A percentile compares a stretch with the other conserved stretches of the same genome.
These are phyloP conservation scores for Trinorchestia longiramus DNA, from an alignment of 1,140 invertebrate genomes.

Conservation along the genomic window DNA sequence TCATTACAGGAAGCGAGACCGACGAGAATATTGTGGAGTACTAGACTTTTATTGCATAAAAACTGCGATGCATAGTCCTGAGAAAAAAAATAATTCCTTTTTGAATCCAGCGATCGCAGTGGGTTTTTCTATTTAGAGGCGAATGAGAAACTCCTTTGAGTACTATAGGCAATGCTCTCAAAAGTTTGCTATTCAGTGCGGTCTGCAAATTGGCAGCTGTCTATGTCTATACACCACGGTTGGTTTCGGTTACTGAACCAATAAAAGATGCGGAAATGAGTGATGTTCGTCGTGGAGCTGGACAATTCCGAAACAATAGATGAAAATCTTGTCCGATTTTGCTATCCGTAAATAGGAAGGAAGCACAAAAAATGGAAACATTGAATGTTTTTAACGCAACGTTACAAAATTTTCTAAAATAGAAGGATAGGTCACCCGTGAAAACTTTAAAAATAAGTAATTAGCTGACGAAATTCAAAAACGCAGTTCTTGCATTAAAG, in stretches of 20 bases:
- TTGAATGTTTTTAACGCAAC: too few relatives aligned
- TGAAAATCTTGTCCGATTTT: too few relatives aligned
- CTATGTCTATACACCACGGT: not conserved
- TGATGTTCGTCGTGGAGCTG: not conserved
- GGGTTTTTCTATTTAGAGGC: not conserved
- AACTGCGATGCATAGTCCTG: not conserved
- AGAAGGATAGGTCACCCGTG: too few relatives aligned
- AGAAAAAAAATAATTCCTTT: not conserved
- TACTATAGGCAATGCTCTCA: not conserved
- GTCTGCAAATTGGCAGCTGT: not conserved
- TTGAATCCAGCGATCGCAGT: not conserved
- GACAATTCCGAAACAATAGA: not conserved
- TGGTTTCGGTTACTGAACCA: not conserved
- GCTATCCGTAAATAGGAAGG: too few relatives aligned
- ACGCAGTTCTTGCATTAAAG: not conserved
- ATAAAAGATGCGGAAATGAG: not conserved
- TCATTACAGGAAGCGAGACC: not conserved
- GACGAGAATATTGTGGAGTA: not conserved
- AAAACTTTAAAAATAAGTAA: not conserved
- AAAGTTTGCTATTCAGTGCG: too few relatives aligned
- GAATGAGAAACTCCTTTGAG: not conserved
- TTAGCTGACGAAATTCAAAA: not conserved
- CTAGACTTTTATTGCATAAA: not conserved
- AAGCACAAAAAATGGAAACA: too few relatives aligned
- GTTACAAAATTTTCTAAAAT: too few relatives aligned